These are phyloP conservation scores for Leptinotarsa undecemlineata DNA, from an alignment of 1,140 invertebrate species.

Conservation along the genomic window DNA sequence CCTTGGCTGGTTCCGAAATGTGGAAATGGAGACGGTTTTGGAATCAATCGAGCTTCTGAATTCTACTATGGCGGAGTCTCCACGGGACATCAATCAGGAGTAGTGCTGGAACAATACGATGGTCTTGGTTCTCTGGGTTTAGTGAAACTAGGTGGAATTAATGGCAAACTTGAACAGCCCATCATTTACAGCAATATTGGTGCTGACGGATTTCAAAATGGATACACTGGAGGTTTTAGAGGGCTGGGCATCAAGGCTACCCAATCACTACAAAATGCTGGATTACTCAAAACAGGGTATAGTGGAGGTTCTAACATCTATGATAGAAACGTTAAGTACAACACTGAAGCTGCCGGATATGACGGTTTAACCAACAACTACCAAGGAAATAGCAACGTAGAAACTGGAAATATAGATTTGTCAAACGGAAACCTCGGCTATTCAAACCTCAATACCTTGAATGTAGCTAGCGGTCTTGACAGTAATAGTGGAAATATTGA, in stretches of 20 bases:
- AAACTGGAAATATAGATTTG: not conserved
- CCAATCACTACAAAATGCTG: conserved; percentile 42
- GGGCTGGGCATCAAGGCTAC: conserved; percentile 38
- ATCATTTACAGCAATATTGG: conserved; percentile 46
- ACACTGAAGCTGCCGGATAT: not conserved
- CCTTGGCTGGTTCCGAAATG: conserved; percentile 77
- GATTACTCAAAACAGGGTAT: conserved; percentile 29
- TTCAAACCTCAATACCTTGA: not conserved
- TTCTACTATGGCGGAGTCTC: conserved; percentile 38
- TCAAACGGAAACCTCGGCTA: conserved; percentile 14
- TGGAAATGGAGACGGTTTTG: conserved; percentile 55
- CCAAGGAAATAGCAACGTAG: not conserved
- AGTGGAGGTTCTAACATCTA: not conserved
- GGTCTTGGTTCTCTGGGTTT: conserved; percentile 47
- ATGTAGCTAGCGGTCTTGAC: not conserved
- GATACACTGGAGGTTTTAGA: conserved; percentile 25
- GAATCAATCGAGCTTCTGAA: conserved; percentile 27
- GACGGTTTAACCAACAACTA: not conserved
- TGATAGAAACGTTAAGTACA: not conserved
- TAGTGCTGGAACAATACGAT: conserved; percentile 45
- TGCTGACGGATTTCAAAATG: conserved; percentile 9
- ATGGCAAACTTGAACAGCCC: conserved; percentile 43
- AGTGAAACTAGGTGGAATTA: conserved; percentile 46
- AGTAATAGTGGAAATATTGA: not conserved
- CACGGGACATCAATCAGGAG: conserved; percentile 11